Conservation (phyloP, 2,113 vertebrate species). For the Chrysochloris asiatica region DNA sequence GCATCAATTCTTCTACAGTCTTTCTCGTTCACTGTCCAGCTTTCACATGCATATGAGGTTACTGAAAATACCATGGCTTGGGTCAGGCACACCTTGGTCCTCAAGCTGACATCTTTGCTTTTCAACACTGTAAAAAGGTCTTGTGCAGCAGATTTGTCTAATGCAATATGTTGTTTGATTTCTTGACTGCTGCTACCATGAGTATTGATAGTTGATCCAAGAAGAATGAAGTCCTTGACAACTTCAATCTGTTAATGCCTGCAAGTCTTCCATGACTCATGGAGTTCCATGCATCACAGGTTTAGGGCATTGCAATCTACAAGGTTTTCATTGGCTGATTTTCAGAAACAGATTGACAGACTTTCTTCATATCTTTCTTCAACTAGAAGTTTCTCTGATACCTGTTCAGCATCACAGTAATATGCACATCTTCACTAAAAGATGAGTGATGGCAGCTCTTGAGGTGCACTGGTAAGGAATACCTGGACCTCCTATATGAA, state of each 20-base stretch:
- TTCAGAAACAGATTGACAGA: neutral
- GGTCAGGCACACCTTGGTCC: too few relatives aligned
- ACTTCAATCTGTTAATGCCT: too few relatives aligned
- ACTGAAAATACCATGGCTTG: too few relatives aligned
- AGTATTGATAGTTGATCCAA: neutral
- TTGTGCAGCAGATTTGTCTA: too few relatives aligned
- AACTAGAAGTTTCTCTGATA: neutral
- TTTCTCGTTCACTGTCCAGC: too few relatives aligned
- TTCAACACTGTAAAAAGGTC: too few relatives aligned
- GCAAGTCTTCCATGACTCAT: neutral
- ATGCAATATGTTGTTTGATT: too few relatives aligned
- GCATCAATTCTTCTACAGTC: too few relatives aligned
- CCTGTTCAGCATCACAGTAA: neutral
- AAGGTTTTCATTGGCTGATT: neutral
- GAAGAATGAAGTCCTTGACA: too few relatives aligned
- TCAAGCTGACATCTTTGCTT: too few relatives aligned
- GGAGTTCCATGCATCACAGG: neutral
- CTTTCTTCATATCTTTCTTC: neutral
- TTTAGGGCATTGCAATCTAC: neutral
- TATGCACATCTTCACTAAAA: neutral
- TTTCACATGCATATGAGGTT: too few relatives aligned
- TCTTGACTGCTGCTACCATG: too few relatives aligned
- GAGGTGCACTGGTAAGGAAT: neutral
- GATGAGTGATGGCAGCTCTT: neutral
- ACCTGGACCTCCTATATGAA: neutral